Conservation (phyloP, 2,888 invertebrate genomes). For the Protodeltote pygarga region DNA sequence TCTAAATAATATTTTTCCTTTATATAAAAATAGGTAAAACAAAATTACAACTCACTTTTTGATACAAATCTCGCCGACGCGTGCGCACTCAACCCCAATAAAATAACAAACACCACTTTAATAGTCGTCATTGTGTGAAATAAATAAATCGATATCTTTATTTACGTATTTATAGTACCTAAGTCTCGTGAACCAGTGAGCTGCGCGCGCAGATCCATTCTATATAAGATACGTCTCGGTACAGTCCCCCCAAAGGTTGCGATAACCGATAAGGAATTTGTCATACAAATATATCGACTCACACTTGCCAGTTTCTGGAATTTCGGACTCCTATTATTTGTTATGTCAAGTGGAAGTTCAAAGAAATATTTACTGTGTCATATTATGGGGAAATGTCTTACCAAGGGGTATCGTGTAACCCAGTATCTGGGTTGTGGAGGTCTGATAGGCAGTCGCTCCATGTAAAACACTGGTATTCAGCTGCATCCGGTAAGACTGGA, state of each 20-base stretch:
- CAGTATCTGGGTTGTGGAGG: too few species aligned
- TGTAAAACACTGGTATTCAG: too few species aligned
- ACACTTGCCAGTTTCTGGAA: conserved; percentile 13
- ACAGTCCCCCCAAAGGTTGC: conserved; percentile 36
- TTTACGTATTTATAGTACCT: conserved; percentile 14
- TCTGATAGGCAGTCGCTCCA: too few species aligned
- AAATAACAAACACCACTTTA: conserved; percentile 11
- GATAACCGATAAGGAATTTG: conserved; percentile 23
- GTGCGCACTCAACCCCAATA: conserved; percentile 11
- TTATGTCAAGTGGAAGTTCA: conserved; percentile 9
- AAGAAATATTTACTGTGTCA: conserved; percentile 15
- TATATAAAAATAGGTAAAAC: neutral
- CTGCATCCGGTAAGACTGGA: too few species aligned
- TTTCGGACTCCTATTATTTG: conserved; percentile 18
- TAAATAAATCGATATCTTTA: conserved; percentile 6
- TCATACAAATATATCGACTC: conserved; percentile 8
- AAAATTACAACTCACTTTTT: conserved; percentile 17
- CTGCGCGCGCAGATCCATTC: conserved; percentile 2
- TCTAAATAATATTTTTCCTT: too few species aligned
- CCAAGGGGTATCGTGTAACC: too few species aligned
- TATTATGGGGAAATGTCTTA: too few species aligned
- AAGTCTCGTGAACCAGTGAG: conserved; percentile 22
- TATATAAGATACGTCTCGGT: conserved; percentile 36
- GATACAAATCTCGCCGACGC: conserved; percentile 18
- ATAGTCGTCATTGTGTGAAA: conserved; percentile 24